A percentile compares a stretch with the other conserved stretches of the same genome.
Conservation (phyloP, 2,888 invertebrate genomes). For the Acrobasis consociella region DNA sequence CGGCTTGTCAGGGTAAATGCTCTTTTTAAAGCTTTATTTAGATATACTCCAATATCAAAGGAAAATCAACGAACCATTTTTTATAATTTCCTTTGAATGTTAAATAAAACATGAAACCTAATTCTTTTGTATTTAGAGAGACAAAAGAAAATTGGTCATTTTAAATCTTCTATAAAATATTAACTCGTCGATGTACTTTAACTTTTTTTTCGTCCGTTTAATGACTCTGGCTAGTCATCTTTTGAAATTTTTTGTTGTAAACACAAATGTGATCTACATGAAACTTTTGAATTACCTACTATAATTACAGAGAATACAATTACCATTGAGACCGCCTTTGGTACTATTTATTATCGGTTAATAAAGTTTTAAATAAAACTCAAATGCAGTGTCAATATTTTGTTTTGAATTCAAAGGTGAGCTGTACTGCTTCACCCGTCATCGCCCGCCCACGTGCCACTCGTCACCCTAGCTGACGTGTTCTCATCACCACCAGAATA, state of each 20-base stretch:
- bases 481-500: slow-evolving; percentile 55
- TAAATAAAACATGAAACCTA: neutral
- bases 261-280: no score
- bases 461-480: slow-evolving; percentile 63
- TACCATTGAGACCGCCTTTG: no score
- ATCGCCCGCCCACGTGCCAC: slow-evolving; percentile 56
- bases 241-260: no score
- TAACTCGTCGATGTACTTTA: no score
- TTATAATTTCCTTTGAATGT: neutral
- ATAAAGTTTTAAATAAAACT: no score
- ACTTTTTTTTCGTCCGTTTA: no score
- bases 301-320: no score
- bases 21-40: slow-evolving; percentile 8
- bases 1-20: neutral
- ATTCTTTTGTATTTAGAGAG: neutral
- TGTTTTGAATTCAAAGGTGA: slow-evolving; percentile 25
- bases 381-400: neutral
- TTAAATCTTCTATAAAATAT: neutral
- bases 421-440: slow-evolving; percentile 44
- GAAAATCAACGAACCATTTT: slow-evolving; percentile 8
- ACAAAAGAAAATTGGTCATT: neutral
- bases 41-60: slow-evolving; percentile 1
- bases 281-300: no score
- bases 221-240: no score
- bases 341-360: no score